Conservation (phyloP, 2,113 vertebrate species). For the Camelus bactrianus region DNA sequence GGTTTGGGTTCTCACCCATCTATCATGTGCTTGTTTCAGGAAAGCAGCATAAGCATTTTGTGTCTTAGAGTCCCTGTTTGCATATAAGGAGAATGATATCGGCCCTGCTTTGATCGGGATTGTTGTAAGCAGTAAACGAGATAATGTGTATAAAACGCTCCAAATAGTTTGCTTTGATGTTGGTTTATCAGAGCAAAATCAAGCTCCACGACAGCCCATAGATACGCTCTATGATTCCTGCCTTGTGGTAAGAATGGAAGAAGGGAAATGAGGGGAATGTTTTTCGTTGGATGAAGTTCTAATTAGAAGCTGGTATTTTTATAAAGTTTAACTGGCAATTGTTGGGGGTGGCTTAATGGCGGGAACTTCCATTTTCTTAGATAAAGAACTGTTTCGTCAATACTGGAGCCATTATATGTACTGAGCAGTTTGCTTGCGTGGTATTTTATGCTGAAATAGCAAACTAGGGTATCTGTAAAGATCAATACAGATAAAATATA, state of each 20-base stretch:
- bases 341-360: neutral
- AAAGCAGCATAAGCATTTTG: neutral
- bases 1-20: no score
- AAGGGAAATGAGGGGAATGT: neutral
- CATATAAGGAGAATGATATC: neutral
- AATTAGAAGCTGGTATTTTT: neutral
- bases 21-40: neutral
- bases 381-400: neutral
- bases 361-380: neutral
- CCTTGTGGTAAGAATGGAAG: slow-evolving; percentile 21
- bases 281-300: neutral
- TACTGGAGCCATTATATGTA: neutral
- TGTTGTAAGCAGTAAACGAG: neutral
- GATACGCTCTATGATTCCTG: neutral
- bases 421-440: slow-evolving; percentile 52
- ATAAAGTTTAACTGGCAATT: neutral
- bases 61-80: neutral
- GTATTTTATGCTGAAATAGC: slow-evolving; percentile 62
- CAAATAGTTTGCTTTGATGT: neutral
- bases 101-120: neutral
- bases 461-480: slow-evolving; percentile 47
- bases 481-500: slow-evolving; percentile 59
- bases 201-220: neutral
- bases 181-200: neutral
- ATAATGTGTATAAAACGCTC: neutral